phyloP scores from a whole-genome alignment of 2,888 invertebrate genomes.

The Globia sparganii region DNA sequence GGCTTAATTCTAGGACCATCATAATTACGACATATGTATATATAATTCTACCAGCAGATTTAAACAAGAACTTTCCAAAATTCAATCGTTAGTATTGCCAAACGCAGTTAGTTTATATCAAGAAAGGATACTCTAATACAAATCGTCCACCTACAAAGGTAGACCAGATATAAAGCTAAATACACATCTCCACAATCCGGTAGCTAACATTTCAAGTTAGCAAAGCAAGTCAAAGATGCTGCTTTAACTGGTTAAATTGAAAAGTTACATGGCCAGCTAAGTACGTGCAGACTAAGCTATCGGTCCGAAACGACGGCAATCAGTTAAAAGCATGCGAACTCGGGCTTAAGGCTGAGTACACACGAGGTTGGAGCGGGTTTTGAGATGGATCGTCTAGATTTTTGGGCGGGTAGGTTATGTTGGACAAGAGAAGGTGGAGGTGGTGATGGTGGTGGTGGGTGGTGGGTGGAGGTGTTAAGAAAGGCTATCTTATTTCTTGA shows the following conservation, averaged over 20 bases:
- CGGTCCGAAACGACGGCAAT: constrained; percentile 69
- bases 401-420: not conserved
- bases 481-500: not conserved
- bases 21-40: not conserved
- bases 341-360: constrained; percentile 49
- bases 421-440: too few relatives aligned
- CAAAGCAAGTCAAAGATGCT: constrained; percentile 56
- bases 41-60: not conserved
- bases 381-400: constrained; percentile 7
- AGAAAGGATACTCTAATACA: not conserved
- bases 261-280: constrained; percentile 58
- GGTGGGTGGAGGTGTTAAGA: not conserved
- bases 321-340: constrained; percentile 75
- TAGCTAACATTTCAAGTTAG: constrained; percentile 42
- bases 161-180: constrained; percentile 16
- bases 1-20: not conserved
- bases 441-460: too few relatives aligned
- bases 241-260: constrained; percentile 62
- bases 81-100: not conserved
- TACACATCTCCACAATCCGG: constrained; percentile 18
- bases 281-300: constrained; percentile 65
- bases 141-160: constrained; percentile 21
- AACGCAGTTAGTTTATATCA: not conserved
- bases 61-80: not conserved
- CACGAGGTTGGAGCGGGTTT: constrained; percentile 19